phyloP scores from a whole-genome alignment of 2,113 vertebrate genomes.

The Centropus bengalensis region DNA sequence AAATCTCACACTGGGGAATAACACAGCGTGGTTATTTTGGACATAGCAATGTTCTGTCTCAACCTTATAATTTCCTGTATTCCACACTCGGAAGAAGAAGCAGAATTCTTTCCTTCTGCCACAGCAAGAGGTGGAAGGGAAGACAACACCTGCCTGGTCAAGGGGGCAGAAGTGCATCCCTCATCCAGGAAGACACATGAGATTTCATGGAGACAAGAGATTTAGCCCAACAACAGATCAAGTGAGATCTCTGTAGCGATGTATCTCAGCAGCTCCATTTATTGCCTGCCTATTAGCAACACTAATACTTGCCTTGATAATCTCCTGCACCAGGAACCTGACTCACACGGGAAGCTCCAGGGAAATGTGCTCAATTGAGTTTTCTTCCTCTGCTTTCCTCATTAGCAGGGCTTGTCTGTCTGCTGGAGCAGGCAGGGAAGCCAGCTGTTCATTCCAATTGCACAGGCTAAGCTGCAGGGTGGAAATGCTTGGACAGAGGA shows the following conservation, averaged over 20 bases:
- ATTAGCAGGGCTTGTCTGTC: background rate
- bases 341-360: background rate
- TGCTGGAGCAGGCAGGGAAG: background rate
- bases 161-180: fast-evolving
- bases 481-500: background rate
- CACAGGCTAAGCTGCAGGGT: background rate
- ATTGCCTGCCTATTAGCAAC: background rate
- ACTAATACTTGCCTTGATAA: fast-evolving
- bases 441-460: too few relatives aligned
- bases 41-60: background rate
- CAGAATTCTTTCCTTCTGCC: background rate
- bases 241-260: background rate
- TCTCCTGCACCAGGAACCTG: background rate
- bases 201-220: fast-evolving
- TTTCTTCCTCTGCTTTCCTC: background rate
- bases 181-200: background rate
- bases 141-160: background rate
- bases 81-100: background rate
- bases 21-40: background rate
- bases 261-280: background rate
- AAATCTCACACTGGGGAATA: background rate
- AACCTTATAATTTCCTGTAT: background rate
- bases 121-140: background rate
- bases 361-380: background rate
- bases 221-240: fast-evolving